Evolutionary conservation across 2,113 vertebrate species (phyloP).

Genomic region (Zosterops lateralis): DNA sequence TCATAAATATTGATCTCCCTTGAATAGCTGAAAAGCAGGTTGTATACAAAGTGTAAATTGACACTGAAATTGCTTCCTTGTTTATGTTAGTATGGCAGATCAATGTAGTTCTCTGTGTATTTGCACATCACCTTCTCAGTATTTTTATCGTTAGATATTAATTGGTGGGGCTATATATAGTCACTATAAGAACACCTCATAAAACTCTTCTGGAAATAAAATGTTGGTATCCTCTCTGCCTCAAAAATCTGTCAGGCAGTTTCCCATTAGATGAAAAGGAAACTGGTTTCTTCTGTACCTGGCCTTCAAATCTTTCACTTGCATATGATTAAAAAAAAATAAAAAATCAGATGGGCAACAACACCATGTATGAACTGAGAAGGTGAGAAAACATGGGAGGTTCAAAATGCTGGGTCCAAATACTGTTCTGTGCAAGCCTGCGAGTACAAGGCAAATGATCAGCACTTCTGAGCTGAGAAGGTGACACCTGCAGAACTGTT

Average conservation of each 20-base stretch:
- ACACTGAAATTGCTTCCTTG: constrained; percentile 5
- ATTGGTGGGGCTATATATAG: neutral
- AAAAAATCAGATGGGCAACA: neutral
- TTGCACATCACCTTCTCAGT: neutral
- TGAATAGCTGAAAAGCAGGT: neutral
- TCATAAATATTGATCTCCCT: constrained; percentile 10
- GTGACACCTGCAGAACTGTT: neutral
- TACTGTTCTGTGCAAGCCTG: neutral
- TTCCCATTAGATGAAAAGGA: neutral
- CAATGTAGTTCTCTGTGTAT: neutral
- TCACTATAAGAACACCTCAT: neutral
- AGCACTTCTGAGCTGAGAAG: neutral
- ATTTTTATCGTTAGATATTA: neutral
- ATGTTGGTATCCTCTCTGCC: neutral
- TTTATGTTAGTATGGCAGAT: neutral
- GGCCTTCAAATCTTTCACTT: neutral
- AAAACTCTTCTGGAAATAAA: neutral
- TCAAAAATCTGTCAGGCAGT: neutral
- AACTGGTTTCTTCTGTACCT: neutral
- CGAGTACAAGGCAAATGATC: neutral
- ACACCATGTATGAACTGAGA: accelerated
- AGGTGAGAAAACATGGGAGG: neutral
- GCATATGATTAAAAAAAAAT: neutral
- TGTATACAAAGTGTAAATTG: neutral
- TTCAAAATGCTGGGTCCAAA: neutral